phyloP scores from a whole-genome alignment of 2,113 vertebrate species.

The Dendropsophus ebraccatus region DNA sequence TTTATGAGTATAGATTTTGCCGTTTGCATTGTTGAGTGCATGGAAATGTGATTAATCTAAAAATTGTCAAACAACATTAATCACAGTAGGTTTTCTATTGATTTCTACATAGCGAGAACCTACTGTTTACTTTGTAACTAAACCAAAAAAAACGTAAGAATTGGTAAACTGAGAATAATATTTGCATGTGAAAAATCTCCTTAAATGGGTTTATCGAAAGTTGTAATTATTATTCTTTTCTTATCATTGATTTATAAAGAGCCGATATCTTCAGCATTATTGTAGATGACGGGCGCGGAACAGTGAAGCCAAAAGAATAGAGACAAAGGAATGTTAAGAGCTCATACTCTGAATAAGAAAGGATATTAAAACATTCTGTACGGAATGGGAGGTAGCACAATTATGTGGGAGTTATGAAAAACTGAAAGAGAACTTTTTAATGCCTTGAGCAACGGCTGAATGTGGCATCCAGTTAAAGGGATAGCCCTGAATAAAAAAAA shows the following conservation, averaged over 20 bases:
- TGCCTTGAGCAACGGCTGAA: neutral
- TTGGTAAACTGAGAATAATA: neutral
- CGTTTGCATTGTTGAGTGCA: slow-evolving; percentile 60
- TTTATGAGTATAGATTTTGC: slow-evolving; percentile 68
- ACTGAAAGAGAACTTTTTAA: neutral
- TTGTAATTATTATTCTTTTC: neutral
- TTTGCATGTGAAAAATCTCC: slow-evolving; percentile 5
- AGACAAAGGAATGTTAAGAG: neutral
- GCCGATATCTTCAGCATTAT: neutral
- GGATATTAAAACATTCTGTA: neutral
- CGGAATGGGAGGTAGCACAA: neutral
- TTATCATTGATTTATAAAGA: slow-evolving; percentile 28
- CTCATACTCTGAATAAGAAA: neutral
- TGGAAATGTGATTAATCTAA: slow-evolving; percentile 67
- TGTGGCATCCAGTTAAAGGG: neutral
- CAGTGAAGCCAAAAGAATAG: neutral
- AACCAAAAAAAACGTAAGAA: slow-evolving; percentile 23
- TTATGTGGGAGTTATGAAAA: neutral
- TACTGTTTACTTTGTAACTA: neutral
- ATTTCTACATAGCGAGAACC: slow-evolving; percentile 43
- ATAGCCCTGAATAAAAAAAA: too few relatives aligned
- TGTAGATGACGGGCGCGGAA: neutral
- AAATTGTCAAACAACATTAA: slow-evolving; percentile 71
- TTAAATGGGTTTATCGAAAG: neutral
- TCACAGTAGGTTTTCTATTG: slow-evolving; percentile 66